Base-by-base conservation (phyloP, 2,113 vertebrate species). In the Chitala chitala region DNA sequence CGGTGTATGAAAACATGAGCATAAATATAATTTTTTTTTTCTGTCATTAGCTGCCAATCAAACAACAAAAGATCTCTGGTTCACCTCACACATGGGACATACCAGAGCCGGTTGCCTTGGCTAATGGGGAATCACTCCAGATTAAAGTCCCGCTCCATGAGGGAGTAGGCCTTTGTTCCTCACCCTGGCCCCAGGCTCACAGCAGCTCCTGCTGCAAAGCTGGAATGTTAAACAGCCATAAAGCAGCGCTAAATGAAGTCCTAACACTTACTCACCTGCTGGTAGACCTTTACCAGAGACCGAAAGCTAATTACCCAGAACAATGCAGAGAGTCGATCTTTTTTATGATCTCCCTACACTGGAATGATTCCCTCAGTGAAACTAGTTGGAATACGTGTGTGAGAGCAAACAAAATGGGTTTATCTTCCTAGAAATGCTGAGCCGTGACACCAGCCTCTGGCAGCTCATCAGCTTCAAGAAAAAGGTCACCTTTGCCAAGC, bases 191-290 rank as follows among this genome's bases (percentile, higher is more conserved):
- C 61, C 46, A 66, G 40, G 44, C 72, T 65, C 46, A 53, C 5
- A 74, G 59, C 72, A 51, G 72, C 31, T 74, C 72, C 59, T 10
- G 46, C 29, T 33, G 58, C 12, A 24, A 24, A 65, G 56, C 61
- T n/a, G 59, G 72, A 74, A 63, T 65, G 59, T n/a, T 53, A 64
- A 74, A 65, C n/a, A 53, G 61, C 72, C 46, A 53, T 54, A 65
- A 74, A 48, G 72, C 72, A 65, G 17, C 42, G 22, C 42, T 65
- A 66, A 74, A 74, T 74, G 58, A 64, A 64, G 42, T 74, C 46
- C 44, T 61, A 17, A 74, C 72, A 65, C 46, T 74, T 74, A 63
- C 51, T 74, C 72, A 65, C 72, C 72, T 65, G 72, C 72, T 74
- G 58, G 40, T 48, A 74, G 58, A 22, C 24, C 58, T 65, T 58